A percentile compares a stretch with the other conserved stretches of the same genome.
phyloP scores from a whole-genome alignment of 2,888 invertebrate genomes.

The Drosophila stalkeri region DNA sequence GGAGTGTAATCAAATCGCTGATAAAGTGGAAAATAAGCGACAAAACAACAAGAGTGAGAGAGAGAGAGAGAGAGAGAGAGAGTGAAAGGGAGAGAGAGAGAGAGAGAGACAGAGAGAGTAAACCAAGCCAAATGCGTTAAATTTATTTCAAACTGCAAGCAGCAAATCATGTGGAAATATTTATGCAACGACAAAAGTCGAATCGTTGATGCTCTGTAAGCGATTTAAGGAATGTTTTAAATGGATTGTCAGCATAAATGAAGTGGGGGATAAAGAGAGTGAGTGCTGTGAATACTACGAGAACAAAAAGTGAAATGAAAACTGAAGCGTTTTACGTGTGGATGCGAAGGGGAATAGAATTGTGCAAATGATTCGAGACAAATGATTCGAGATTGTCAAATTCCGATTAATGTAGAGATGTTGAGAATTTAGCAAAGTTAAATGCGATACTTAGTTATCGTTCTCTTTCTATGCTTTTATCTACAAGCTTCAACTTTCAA shows the following conservation, averaged over 20 bases:
- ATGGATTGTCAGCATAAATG: neutral
- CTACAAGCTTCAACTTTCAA: neutral
- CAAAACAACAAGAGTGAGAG: slow-evolving; percentile 34
- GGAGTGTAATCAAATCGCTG: slow-evolving; percentile 65
- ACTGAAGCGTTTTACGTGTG: neutral
- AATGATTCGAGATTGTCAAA: no score
- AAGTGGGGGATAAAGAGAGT: neutral
- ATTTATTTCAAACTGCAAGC: slow-evolving; percentile 15
- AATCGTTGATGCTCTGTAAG: neutral
- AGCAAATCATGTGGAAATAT: slow-evolving; percentile 13
- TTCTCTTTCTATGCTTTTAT: neutral
- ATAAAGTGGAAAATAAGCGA: slow-evolving; percentile 76
- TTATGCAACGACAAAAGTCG: neutral
- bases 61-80: neutral
- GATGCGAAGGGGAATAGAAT: no score
- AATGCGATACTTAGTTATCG: neutral
- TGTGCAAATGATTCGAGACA: no score
- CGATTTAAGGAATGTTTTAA: neutral
- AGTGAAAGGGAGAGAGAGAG: neutral
- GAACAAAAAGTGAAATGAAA: neutral
- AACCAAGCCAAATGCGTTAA: slow-evolving; percentile 12
- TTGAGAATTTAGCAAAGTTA: neutral
- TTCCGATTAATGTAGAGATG: neutral
- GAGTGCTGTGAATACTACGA: neutral
- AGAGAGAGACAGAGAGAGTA: neutral